Evolutionary conservation across 2,113 vertebrate genomes (phyloP), one percentile per base, ranked within the genome.

Genomic region (Aix galericulata): DNA sequence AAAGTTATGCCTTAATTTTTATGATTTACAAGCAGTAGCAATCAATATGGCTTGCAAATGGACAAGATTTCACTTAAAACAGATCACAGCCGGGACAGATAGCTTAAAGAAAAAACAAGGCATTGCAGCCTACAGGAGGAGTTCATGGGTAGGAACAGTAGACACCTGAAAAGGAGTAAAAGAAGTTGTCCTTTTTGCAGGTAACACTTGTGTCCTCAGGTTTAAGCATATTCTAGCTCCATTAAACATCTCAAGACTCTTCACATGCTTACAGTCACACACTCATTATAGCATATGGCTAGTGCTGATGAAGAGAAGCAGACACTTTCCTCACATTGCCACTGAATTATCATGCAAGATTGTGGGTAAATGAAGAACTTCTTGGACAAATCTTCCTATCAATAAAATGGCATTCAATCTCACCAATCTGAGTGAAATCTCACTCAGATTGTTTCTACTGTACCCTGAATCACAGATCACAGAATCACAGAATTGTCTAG

Each of bases 201-300:
- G 10, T 68, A 34, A 77, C 40, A 76, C 9, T 64, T 11, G 16
- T 31, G 9, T 63, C 17, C 52, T 81, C 71, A 63, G 23, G 40
- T 77, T 77, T 42, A 85, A 73, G 42, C 15, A 23, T 72, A n/a
- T 85, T 73, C 44, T 60, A 60, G 17, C 53, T 90, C 23, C 34
- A 23, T 25, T 55, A 78, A 68, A 22, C 34, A 40, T 53, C 52
- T 80, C 66, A 78, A 32, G 52, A 46, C 11, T 86, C 26, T 72
- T 21, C 53, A 26, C 12, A 2, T 13, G 21, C 14, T 75, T 50
- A 59, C 22, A 32, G 10, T 25, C 56, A 8, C 17, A 5, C 14
- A 53, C 22, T 25, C 11, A 7, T 4, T 56, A 23, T 67, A 52
- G 13, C 0, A 0, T 8, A 76, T 52, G 36, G 3, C 22, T 50